A percentile compares a stretch with the other conserved stretches of the same genome.
These are phyloP conservation scores for Cheilosia vernalis DNA, from an alignment of 2,888 invertebrate species.

Conservation along the genomic window DNA sequence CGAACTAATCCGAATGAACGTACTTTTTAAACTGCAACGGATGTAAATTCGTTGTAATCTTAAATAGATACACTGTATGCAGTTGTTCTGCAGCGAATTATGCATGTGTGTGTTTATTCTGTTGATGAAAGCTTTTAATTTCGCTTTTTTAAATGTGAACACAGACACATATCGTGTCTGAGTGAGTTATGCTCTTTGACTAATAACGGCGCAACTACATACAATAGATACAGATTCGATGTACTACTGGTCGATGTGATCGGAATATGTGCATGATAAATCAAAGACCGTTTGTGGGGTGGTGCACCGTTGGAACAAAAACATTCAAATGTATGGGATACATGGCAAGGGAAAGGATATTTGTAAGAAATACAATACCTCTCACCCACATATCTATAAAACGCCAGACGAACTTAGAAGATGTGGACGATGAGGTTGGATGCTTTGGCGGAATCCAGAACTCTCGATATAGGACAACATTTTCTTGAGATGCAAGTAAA, in stretches of 20 bases:
- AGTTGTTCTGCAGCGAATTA: conserved; percentile 31
- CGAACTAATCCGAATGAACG: conserved; percentile 70
- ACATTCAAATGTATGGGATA: neutral
- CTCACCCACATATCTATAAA: too few relatives aligned
- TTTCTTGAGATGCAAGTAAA: too few relatives aligned
- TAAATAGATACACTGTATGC: conserved; percentile 63
- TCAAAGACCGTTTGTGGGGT: neutral
- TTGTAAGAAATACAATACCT: neutral
- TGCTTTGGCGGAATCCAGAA: too few relatives aligned
- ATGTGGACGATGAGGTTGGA: too few relatives aligned
- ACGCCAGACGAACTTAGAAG: too few relatives aligned
- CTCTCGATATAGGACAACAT: too few relatives aligned
- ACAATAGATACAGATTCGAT: conserved; percentile 15
- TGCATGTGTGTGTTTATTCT: conserved; percentile 20
- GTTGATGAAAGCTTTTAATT: conserved; percentile 60
- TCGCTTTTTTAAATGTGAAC: conserved; percentile 40
- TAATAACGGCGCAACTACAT: conserved; percentile 33
- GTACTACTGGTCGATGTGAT: conserved; percentile 28
- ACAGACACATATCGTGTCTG: neutral
- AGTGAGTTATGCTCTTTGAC: conserved; percentile 25
- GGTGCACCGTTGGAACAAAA: neutral
- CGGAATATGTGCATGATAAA: conserved; percentile 4
- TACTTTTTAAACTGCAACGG: conserved; percentile 72
- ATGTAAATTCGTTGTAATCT: conserved; percentile 70
- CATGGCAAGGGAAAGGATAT: neutral